Evolutionary conservation across 1,140 invertebrate genomes (phyloP).

Genomic region (Nasonia longicornis): DNA sequence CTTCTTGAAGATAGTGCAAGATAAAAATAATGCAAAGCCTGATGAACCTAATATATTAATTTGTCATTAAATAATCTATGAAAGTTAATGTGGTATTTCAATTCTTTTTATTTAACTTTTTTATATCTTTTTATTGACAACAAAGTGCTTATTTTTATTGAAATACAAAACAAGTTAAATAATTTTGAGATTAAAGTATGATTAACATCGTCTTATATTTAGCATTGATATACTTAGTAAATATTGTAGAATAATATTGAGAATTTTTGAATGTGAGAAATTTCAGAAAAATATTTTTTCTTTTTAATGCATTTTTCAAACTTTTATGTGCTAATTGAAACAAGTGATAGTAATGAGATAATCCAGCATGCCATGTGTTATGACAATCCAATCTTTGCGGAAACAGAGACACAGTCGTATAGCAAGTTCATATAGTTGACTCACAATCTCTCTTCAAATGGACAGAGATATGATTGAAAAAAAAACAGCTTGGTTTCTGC

Average conservation of each 20-base stretch:
- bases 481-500: not conserved
- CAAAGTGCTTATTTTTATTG: no score
- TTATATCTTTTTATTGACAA: no score
- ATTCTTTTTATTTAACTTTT: no score
- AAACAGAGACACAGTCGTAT: not conserved
- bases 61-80: not conserved
- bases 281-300: no score
- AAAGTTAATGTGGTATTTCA: no score
- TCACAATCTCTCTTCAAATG: conserved; percentile 10
- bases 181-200: no score
- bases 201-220: no score
- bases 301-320: no score
- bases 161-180: no score
- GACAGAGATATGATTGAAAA: not conserved
- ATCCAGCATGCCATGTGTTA: not conserved
- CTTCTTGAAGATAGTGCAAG: not conserved
- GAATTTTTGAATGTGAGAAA: no score
- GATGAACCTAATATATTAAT: not conserved
- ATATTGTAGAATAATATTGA: no score
- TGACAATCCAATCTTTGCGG: not conserved
- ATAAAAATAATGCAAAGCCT: not conserved
- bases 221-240: no score
- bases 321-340: not conserved
- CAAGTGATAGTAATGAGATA: conserved; percentile 21
- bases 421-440: not conserved